Evolutionary conservation across 1,140 invertebrate species (phyloP).

Genomic region (Drosophila pruinosa): DNA sequence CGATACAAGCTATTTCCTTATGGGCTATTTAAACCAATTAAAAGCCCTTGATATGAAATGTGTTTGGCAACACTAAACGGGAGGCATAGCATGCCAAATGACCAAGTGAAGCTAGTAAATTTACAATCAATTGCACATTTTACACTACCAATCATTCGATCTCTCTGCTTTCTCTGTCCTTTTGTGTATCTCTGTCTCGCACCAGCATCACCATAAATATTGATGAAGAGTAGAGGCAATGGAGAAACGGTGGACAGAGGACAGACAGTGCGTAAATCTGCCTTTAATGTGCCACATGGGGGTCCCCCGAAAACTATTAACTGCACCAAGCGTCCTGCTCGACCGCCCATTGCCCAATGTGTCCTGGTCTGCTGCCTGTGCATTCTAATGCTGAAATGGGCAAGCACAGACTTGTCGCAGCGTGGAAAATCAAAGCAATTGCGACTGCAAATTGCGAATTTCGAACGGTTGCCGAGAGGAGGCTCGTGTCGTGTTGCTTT

Average conservation of each 20-base stretch:
- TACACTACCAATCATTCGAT: constrained; percentile 38
- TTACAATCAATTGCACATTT: constrained; percentile 51
- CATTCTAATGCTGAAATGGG: constrained; percentile 23
- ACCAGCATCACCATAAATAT: constrained; percentile 41
- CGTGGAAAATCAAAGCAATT: constrained; percentile 60
- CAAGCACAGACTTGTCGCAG: constrained; percentile 43
- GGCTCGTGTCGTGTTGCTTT: background rate
- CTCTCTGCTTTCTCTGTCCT: background rate
- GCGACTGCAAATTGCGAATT: constrained; percentile 55
- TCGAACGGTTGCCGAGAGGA: constrained; percentile 9
- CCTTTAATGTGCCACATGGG: constrained; percentile 38
- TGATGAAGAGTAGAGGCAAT: constrained; percentile 5
- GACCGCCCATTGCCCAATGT: constrained; percentile 22
- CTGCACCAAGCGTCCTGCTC: constrained; percentile 46
- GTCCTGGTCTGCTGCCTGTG: constrained; percentile 22
- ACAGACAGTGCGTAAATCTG: constrained; percentile 31
- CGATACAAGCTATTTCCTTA: background rate
- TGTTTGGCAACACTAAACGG: constrained; percentile 24
- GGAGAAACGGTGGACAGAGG: background rate
- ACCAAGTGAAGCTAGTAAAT: constrained; percentile 28
- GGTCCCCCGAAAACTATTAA: constrained; percentile 60
- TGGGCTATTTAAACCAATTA: constrained; percentile 21
- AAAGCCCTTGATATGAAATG: constrained; percentile 22
- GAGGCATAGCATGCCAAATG: constrained; percentile 4
- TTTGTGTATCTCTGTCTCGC: background rate